phyloP scores from a whole-genome alignment of 2,113 vertebrate species.

The Dolichallabes microphthalmus region DNA sequence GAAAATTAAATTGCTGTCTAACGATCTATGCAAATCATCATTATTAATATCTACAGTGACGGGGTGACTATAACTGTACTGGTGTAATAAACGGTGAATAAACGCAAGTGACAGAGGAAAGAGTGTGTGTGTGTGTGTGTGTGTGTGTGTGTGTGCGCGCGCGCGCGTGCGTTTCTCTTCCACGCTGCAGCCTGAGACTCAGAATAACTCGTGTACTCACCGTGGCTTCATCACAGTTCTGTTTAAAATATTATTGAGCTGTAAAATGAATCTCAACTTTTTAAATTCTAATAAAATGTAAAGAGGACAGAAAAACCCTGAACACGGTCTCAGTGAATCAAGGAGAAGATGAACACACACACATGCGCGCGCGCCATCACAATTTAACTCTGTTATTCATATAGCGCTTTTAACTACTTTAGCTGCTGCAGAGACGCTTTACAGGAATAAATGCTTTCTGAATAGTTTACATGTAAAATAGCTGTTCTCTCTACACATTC shows the following conservation, averaged over 20 bases:
- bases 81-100: conserved; percentile 29
- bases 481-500: too few species aligned
- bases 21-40: conserved; percentile 73
- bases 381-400: too few species aligned
- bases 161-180: neutral
- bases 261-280: conserved; percentile 5
- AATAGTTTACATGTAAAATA: too few species aligned
- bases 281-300: conserved; percentile 18
- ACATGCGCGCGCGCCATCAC: too few species aligned
- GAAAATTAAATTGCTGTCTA: conserved; percentile 62
- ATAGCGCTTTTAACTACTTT: too few species aligned
- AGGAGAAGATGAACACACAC: neutral
- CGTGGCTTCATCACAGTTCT: neutral
- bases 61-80: conserved; percentile 42
- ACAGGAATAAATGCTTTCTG: too few species aligned
- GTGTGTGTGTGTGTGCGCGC: neutral
- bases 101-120: conserved; percentile 14
- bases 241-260: conserved; percentile 1
- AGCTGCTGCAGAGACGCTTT: too few species aligned
- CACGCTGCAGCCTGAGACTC: neutral
- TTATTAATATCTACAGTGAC: conserved; percentile 54
- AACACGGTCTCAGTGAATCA: neutral
- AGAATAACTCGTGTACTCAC: neutral
- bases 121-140: neutral
- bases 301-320: neutral